These are phyloP conservation scores for Megamerina dolium DNA, from an alignment of 2,888 invertebrate genomes.

Conservation along the genomic window DNA sequence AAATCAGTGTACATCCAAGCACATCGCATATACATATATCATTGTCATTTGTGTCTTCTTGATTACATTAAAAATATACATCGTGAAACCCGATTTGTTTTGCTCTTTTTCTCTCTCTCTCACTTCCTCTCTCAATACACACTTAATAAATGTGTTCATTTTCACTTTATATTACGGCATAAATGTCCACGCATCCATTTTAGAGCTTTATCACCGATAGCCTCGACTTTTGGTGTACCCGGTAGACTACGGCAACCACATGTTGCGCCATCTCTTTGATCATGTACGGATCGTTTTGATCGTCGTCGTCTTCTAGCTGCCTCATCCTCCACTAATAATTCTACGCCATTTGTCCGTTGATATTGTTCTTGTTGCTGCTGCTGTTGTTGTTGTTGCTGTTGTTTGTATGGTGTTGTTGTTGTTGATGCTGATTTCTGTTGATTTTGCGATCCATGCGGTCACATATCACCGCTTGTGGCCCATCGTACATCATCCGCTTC, in stretches of 20 bases:
- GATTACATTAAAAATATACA: no score
- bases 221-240: constrained; percentile 44
- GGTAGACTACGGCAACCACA: constrained; percentile 40
- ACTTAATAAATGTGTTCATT: no score
- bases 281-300: neutral
- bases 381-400: constrained; percentile 7
- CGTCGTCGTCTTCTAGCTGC: neutral
- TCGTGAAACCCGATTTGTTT: no score
- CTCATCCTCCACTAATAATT: neutral
- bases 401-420: neutral
- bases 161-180: constrained; percentile 45
- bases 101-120: no score
- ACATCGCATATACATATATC: no score
- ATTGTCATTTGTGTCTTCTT: no score
- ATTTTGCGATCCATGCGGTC: constrained; percentile 41
- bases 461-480: constrained; percentile 52
- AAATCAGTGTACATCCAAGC: no score
- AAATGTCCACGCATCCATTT: constrained; percentile 49
- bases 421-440: neutral
- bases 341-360: constrained; percentile 1
- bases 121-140: no score
- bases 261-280: constrained; percentile 26
- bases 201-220: constrained; percentile 47
- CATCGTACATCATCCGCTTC: constrained; percentile 91
- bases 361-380: constrained; percentile 7